phyloP scores from a whole-genome alignment of 2,113 vertebrate genomes.

The Sarotherodon lohbergeri region DNA sequence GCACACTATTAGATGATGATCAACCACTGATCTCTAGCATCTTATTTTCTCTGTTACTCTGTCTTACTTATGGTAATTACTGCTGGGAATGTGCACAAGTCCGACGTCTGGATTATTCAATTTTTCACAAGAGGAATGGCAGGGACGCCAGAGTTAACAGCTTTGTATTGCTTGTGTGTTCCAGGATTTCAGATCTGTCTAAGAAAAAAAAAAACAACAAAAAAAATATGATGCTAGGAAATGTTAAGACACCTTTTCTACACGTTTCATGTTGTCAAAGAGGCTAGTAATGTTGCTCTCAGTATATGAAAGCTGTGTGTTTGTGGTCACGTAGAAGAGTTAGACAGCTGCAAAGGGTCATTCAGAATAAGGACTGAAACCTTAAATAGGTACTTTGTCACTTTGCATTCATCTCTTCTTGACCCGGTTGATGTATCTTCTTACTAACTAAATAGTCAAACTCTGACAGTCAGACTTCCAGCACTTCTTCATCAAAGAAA shows the following conservation, averaged over 20 bases:
- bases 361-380: not conserved
- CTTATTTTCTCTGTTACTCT: not conserved
- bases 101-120: not conserved
- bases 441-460: not conserved
- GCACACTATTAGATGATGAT: slow-evolving; percentile 7
- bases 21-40: not conserved
- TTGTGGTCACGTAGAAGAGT: not conserved
- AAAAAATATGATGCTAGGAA: not conserved
- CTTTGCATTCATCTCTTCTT: not conserved
- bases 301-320: not conserved
- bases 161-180: not conserved
- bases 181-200: not conserved
- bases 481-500: not conserved
- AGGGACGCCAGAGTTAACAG: not conserved
- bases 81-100: not conserved
- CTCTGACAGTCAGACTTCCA: not conserved
- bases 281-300: not conserved
- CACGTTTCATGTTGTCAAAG: not conserved
- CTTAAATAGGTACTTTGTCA: not conserved
- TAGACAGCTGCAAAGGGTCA: not conserved
- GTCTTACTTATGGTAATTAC: slow-evolving; percentile 23
- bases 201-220: not conserved
- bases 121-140: slow-evolving; percentile 5
- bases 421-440: not conserved
- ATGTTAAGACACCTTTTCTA: not conserved